Conservation (phyloP, 1,140 invertebrate genomes). For the Calephelis virginiensis region DNA sequence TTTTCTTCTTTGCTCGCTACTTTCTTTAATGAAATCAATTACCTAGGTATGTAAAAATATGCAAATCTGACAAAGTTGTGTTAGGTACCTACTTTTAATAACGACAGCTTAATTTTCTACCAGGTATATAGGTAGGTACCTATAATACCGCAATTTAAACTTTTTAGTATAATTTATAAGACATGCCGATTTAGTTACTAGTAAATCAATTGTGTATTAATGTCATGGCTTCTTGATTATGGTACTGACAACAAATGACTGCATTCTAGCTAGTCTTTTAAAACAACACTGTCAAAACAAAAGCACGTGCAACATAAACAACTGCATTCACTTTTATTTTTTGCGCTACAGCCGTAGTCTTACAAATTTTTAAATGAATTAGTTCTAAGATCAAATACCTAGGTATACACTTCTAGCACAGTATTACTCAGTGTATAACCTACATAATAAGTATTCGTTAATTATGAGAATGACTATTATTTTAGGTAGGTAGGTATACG, state of each 20-base stretch:
- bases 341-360: background rate
- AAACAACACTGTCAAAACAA: constrained; percentile 14
- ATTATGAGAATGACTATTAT: background rate
- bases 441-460: background rate
- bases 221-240: too few relatives aligned
- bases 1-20: too few relatives aligned
- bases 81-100: too few relatives aligned
- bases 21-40: too few relatives aligned
- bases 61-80: too few relatives aligned
- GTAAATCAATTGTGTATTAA: too few relatives aligned
- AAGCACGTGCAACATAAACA: constrained; percentile 3
- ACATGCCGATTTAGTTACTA: too few relatives aligned
- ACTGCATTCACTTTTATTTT: constrained; percentile 5
- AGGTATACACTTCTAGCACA: background rate
- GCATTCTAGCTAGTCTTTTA: constrained; percentile 8
- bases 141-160: too few relatives aligned
- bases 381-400: background rate
- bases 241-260: constrained; percentile 7
- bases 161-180: too few relatives aligned
- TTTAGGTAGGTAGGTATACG: background rate
- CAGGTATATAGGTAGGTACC: too few relatives aligned
- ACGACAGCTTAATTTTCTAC: too few relatives aligned
- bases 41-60: too few relatives aligned
- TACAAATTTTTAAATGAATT: background rate
- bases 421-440: background rate